Evolutionary conservation across 2,113 vertebrate species (phyloP).

Genomic region (Apeltes quadracus): DNA sequence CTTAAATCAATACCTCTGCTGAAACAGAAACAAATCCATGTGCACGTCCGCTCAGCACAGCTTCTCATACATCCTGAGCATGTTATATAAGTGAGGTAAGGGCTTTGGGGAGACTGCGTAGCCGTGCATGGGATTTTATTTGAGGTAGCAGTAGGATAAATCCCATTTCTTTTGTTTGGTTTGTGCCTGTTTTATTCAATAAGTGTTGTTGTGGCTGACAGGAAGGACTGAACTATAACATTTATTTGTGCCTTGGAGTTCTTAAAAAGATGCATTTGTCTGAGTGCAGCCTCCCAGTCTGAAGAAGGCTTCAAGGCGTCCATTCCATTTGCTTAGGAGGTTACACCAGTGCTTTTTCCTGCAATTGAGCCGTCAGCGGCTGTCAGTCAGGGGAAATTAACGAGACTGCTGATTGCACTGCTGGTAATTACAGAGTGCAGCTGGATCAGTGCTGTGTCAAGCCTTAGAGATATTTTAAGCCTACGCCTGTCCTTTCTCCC

Average conservation of each 20-base stretch:
- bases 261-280: conserved; percentile 28
- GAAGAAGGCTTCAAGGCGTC: conserved; percentile 45
- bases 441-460: conserved; percentile 75
- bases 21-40: conserved; percentile 43
- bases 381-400: conserved; percentile 80
- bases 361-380: conserved; percentile 73
- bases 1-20: conserved; percentile 69
- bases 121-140: conserved; percentile 8
- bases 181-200: background rate
- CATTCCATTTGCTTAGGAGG: conserved; percentile 75
- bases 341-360: conserved; percentile 72
- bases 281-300: conserved; percentile 23
- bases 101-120: conserved; percentile 6
- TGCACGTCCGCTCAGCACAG: conserved; percentile 24
- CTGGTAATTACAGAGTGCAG: conserved; percentile 80
- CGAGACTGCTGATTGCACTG: conserved; percentile 77
- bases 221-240: conserved; percentile 1
- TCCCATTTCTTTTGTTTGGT: background rate
- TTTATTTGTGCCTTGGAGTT: conserved; percentile 5
- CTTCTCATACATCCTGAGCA: conserved; percentile 26
- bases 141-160: background rate
- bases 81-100: conserved; percentile 41
- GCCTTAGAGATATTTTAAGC: conserved; percentile 71
- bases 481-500: conserved; percentile 67
- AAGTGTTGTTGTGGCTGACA: background rate